Conservation (phyloP, 64 coral and sea anemone genomes). For the Cladopsammia gracilis region DNA sequence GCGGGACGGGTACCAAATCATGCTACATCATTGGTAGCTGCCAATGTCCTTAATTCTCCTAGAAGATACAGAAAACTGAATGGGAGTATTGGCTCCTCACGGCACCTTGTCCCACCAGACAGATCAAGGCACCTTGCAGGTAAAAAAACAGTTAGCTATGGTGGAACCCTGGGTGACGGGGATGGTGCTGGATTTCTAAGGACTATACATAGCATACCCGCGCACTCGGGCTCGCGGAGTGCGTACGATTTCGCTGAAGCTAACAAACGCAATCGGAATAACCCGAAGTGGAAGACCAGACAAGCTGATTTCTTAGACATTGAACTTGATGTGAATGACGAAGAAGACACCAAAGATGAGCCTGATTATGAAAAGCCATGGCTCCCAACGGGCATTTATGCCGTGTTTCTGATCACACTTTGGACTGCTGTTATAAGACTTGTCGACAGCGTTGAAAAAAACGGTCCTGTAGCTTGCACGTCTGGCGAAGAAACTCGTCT, state of each 20-base stretch:
- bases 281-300: conserved; percentile 3
- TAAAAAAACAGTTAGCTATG: conserved; percentile 8
- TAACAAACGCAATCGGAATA: neutral
- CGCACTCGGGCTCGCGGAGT: conserved; percentile 14
- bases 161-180: neutral
- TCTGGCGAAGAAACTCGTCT: conserved; percentile 79
- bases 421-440: conserved; percentile 88
- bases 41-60: conserved; percentile 61
- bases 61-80: conserved; percentile 60
- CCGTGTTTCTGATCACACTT: conserved; percentile 72
- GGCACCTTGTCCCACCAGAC: neutral
- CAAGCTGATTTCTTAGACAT: conserved; percentile 35
- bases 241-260: conserved; percentile 63
- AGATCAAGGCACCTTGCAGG: neutral
- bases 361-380: conserved; percentile 60
- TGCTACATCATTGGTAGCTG: conserved; percentile 20
- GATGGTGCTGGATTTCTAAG: conserved; percentile 24
- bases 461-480: conserved; percentile 72
- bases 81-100: conserved; percentile 1
- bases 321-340: conserved; percentile 43
- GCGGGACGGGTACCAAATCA: neutral
- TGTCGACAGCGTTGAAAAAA: conserved; percentile 75
- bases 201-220: conserved; percentile 48
- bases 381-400: conserved; percentile 84
- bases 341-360: neutral